Conservation (phyloP, 2,888 invertebrate species). For the Poecilobothrus nobilitatus region DNA sequence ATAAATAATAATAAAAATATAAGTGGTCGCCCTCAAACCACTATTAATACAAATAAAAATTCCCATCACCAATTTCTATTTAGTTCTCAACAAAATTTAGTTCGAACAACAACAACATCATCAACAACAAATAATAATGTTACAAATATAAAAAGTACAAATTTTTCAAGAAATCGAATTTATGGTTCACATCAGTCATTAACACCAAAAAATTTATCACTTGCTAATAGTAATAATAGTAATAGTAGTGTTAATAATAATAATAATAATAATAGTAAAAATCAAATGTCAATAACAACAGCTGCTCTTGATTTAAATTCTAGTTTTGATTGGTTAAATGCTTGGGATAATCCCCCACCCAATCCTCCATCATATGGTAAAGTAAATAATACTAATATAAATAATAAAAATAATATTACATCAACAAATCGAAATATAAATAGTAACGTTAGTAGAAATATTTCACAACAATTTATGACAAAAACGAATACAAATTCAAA, state of each 20-base stretch:
- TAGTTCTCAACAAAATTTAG: slow-evolving; percentile 27
- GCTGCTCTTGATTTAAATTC: slow-evolving; percentile 18
- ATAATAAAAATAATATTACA: slow-evolving; percentile 4
- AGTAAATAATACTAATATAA: slow-evolving; percentile 7
- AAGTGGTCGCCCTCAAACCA: slow-evolving; percentile 10
- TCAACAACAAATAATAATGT: slow-evolving; percentile 16
- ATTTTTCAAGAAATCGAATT: slow-evolving; percentile 24
- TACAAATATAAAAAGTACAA: slow-evolving; percentile 17
- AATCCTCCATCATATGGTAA: slow-evolving; percentile 19
- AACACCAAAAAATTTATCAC: slow-evolving; percentile 23
- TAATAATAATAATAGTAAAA: slow-evolving; percentile 13
- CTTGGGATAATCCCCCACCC: slow-evolving; percentile 25
- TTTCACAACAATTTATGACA: neutral
- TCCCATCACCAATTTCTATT: slow-evolving; percentile 25
- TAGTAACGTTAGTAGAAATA: slow-evolving; percentile 4
- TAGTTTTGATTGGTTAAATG: slow-evolving; percentile 25
- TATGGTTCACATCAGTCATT: slow-evolving; percentile 27
- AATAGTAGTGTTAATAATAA: slow-evolving; percentile 11
- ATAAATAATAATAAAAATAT: neutral
- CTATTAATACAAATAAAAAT: slow-evolving; percentile 20
- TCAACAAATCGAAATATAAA: slow-evolving; percentile 9
- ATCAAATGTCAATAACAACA: slow-evolving; percentile 12
- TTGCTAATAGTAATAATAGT: slow-evolving; percentile 21
- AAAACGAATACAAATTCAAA: slow-evolving; percentile 12
- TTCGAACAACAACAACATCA: slow-evolving; percentile 17